Base-by-base conservation (phyloP, 2,113 vertebrate genomes). In the Cygnus atratus region DNA sequence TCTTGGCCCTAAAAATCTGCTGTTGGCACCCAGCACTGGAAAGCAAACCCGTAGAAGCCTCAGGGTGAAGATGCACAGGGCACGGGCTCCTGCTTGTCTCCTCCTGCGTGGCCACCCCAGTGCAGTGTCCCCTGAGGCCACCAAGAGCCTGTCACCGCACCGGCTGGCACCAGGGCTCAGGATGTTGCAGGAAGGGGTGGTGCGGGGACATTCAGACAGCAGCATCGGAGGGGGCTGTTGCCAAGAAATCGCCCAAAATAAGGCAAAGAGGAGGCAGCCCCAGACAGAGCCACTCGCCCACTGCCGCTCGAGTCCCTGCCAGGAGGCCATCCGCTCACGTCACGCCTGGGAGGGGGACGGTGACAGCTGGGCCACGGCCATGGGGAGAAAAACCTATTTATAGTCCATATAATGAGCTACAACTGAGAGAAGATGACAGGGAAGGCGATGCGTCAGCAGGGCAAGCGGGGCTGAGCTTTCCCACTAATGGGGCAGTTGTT, bases 381-480 rank as follows among this genome's bases (percentile, higher is more conserved):
- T 54, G 84, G 61, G 67, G 41, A 93, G n/a, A 66, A 77, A 89
- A 62, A 19, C 20, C 70, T 94, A 94, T 95, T 92, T 92, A 95
- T 94, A 88, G 87, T 43, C 50, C 12, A 13, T 48, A 67, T 90
- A 96, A 95, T 46, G 29, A 93, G 88, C 43, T 68, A 18, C 75
- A 44, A 85, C 87, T 89, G 87, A 86, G 52, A 90, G 55, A 90
- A 74, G 90, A 95, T 88, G 92, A 90, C 83, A 91, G 90, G 72
- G 37, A 85, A 85, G 78, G 67, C 35, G 26, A 86, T 87, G 87
- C 92, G 77, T 95, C 80, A 95, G 80, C 57, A 72, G 72, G 39
- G 74, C 82, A 85, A 83, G 59, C 10, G 28, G 29, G 54, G 62
- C 48, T 88, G 75, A 88, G 76, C 84, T 78, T 82, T 75, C 37